A percentile compares a stretch with the other conserved stretches of the same genome.
These are phyloP conservation scores for Eupithecia subfuscata DNA, from an alignment of 2,888 invertebrate genomes.

Conservation along the genomic window DNA sequence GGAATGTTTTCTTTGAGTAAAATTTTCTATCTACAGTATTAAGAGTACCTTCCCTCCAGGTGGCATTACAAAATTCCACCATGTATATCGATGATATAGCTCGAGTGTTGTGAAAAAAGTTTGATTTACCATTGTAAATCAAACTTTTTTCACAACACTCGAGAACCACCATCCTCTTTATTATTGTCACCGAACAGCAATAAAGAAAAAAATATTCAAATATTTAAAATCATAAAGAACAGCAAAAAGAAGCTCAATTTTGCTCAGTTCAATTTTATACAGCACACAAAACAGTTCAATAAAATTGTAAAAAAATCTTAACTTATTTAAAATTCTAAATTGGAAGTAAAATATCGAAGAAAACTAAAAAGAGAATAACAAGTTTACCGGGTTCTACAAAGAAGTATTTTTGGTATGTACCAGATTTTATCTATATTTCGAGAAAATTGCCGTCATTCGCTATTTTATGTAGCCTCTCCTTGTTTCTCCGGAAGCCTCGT, in stretches of 20 bases:
- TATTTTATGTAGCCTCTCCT: not conserved
- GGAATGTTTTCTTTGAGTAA: too few species aligned
- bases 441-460: not conserved
- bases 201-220: conserved; percentile 6
- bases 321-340: conserved; percentile 15
- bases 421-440: not conserved
- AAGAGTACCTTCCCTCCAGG: too few species aligned
- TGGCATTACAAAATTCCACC: too few species aligned
- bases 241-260: conserved; percentile 4
- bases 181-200: not conserved
- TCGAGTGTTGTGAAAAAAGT: too few species aligned
- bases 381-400: conserved; percentile 1
- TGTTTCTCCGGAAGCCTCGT: not conserved
- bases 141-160: not conserved
- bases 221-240: conserved; percentile 12
- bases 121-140: not conserved
- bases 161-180: not conserved
- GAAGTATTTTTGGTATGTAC: conserved; percentile 8
- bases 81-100: too few species aligned
- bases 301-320: conserved; percentile 33
- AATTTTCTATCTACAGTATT: too few species aligned
- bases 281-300: conserved; percentile 32
- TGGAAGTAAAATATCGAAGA: conserved; percentile 6
- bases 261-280: conserved; percentile 33
- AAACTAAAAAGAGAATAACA: conserved; percentile 1